Conservation (phyloP, 1,140 invertebrate species). For the Rhopalosiphum padi region DNA sequence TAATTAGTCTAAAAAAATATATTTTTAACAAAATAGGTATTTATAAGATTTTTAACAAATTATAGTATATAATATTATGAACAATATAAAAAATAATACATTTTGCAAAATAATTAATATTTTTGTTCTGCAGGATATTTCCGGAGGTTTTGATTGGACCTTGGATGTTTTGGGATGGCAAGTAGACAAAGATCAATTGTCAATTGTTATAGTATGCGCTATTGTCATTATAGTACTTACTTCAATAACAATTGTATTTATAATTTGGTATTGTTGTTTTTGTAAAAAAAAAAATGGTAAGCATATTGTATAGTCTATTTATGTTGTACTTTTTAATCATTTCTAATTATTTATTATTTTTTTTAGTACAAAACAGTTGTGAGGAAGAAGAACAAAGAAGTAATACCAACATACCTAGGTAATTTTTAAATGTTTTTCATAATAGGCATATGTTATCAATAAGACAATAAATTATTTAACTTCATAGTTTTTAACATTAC, state of each 20-base stretch:
- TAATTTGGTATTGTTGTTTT: slow-evolving; percentile 55
- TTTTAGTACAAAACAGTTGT: slow-evolving; percentile 1
- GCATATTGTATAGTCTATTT: neutral
- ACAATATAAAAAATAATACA: neutral
- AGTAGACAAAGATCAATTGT: slow-evolving; percentile 31
- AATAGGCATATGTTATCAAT: neutral
- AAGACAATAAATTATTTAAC: neutral
- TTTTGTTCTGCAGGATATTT: slow-evolving; percentile 43
- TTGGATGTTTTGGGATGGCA: slow-evolving; percentile 42
- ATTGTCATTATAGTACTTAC: slow-evolving; percentile 48
- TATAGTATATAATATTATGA: neutral
- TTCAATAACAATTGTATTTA: slow-evolving; percentile 33
- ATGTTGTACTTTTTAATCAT: neutral
- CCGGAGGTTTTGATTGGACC: slow-evolving; percentile 25
- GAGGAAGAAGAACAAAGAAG: slow-evolving; percentile 44
- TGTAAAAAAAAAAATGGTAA: slow-evolving; percentile 50
- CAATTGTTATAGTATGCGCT: slow-evolving; percentile 40
- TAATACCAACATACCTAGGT: slow-evolving; percentile 18
- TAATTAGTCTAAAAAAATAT: neutral
- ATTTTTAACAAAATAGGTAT: neutral
- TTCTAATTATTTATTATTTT: neutral
- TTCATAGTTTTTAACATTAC: neutral
- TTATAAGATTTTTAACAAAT: neutral
- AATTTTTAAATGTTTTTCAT: neutral
- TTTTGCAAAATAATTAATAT: neutral